Percentiles rank a stretch among this genome's conserved stretches.
Evolutionary conservation across 2,797 vertebrate species (phyloP).

Genomic region (Margarornis squamiger): DNA sequence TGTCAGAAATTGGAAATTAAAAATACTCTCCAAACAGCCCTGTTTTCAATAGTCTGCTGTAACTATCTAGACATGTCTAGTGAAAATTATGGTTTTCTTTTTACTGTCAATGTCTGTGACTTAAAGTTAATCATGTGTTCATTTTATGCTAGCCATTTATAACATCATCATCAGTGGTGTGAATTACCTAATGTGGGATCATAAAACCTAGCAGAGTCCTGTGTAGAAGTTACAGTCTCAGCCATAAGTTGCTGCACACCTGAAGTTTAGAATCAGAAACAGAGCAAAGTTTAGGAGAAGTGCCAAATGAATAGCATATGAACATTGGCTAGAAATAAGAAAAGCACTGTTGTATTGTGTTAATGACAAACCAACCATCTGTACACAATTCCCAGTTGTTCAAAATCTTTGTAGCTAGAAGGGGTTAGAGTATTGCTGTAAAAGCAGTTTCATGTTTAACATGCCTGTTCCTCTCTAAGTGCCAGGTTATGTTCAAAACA

Average conservation of each 20-base stretch:
- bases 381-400: background rate
- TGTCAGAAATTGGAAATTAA: background rate
- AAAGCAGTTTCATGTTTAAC: constrained; percentile 38
- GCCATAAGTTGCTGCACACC: constrained; percentile 15
- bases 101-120: constrained; percentile 53
- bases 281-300: constrained; percentile 27
- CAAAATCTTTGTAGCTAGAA: constrained; percentile 4
- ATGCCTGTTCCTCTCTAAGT: background rate
- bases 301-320: constrained; percentile 29
- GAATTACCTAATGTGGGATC: constrained; percentile 60
- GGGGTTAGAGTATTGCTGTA: background rate
- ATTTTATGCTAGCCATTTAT: constrained; percentile 37
- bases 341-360: constrained; percentile 7
- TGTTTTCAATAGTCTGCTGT: constrained; percentile 17
- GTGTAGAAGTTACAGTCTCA: background rate
- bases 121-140: constrained; percentile 49
- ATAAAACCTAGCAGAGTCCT: constrained; percentile 16
- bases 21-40: background rate
- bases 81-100: constrained; percentile 40
- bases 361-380: background rate
- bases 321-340: constrained; percentile 44
- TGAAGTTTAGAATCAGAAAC: constrained; percentile 62
- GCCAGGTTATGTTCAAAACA: background rate
- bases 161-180: constrained; percentile 7
- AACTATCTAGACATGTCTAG: background rate